phyloP scores from a whole-genome alignment of 2,888 invertebrate genomes.

The Acanthacorydalis orientalis region DNA sequence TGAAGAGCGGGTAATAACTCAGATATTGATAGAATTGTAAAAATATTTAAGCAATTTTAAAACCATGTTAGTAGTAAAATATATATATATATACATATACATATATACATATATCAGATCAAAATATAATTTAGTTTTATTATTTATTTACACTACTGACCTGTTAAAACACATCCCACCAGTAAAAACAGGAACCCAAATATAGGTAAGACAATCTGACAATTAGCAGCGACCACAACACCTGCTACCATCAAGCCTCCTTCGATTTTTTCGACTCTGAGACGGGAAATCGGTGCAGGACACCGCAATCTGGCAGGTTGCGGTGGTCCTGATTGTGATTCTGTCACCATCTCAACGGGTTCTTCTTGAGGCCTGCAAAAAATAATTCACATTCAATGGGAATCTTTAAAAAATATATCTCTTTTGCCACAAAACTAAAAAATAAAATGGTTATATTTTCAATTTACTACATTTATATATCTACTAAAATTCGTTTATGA shows the following conservation, averaged over 20 bases:
- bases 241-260: conserved; percentile 62
- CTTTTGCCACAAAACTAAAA: too few species aligned
- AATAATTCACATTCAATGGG: too few species aligned
- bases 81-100: too few species aligned
- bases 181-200: conserved; percentile 62
- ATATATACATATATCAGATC: background rate
- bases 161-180: conserved; percentile 58
- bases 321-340: conserved; percentile 17
- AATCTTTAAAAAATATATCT: too few species aligned
- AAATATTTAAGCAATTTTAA: too few species aligned
- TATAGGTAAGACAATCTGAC: conserved; percentile 58
- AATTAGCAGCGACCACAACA: conserved; percentile 59
- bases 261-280: conserved; percentile 59
- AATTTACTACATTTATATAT: too few species aligned
- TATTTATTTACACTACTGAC: too few species aligned
- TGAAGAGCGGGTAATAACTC: too few species aligned
- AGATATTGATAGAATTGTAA: too few species aligned
- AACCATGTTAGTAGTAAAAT: too few species aligned
- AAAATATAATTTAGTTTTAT: conserved; percentile 8
- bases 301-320: conserved; percentile 36
- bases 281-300: conserved; percentile 48
- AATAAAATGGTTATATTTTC: too few species aligned
- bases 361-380: conserved; percentile 39
- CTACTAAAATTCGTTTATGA: too few species aligned
- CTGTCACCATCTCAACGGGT: conserved; percentile 30